Percentiles rank a stretch among this genome's conserved stretches.
phyloP scores from a whole-genome alignment of 2,888 invertebrate species.

The Nyleta sp. region DNA sequence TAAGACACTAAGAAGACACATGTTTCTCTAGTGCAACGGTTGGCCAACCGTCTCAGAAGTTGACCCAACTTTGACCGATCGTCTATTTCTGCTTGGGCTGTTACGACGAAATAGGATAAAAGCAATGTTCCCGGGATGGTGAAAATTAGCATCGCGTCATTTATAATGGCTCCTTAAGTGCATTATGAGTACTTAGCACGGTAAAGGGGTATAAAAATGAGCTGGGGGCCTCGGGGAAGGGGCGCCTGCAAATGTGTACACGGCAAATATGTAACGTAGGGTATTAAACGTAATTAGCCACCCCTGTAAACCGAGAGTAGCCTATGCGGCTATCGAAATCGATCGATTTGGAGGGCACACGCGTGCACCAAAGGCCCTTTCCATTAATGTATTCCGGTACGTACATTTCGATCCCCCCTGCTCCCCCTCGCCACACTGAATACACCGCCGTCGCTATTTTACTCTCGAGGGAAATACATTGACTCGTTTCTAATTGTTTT shows the following conservation, averaged over 20 bases:
- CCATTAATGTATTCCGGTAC: constrained; percentile 73
- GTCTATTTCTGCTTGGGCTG: too few species aligned
- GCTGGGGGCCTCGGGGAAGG: too few species aligned
- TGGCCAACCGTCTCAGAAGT: too few species aligned
- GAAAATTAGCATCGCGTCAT: too few species aligned
- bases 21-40: too few species aligned
- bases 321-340: constrained; percentile 75
- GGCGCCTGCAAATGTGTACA: constrained; percentile 75
- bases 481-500: constrained; percentile 75
- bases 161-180: too few species aligned
- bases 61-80: too few species aligned
- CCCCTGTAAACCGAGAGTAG: constrained; percentile 73
- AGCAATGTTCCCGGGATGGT: too few species aligned
- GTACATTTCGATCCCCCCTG: constrained; percentile 35
- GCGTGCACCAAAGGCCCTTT: constrained; percentile 75
- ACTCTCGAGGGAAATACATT: constrained; percentile 74
- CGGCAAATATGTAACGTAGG: constrained; percentile 78
- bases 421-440: constrained; percentile 63
- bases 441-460: constrained; percentile 67
- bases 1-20: too few species aligned
- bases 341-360: constrained; percentile 72
- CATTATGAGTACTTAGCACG: too few species aligned
- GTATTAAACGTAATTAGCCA: constrained; percentile 81
- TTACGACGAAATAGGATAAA: too few species aligned
- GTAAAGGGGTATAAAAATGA: too few species aligned